Base-by-base conservation (phyloP, 1,140 invertebrate genomes). In the Zaprionus kolodkinae region DNA sequence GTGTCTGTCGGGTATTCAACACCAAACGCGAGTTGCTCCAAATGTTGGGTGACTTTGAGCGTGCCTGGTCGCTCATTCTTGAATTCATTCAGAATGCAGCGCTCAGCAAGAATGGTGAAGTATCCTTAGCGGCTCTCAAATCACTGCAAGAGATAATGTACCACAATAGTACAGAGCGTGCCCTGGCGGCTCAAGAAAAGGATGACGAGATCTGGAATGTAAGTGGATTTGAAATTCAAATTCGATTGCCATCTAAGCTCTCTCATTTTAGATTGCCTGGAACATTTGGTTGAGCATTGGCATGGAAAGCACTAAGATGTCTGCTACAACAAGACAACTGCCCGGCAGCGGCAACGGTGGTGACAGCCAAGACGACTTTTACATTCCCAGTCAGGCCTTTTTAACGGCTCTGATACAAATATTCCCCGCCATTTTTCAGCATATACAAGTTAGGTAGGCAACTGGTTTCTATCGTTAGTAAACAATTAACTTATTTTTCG, bases 61-160 rank as follows among this genome's bases (percentile, higher is more conserved):
- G 97, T 60, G 98, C 98, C 1, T 99, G 98, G 98, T 96, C 96
- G 0, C 94, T 99, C 9, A 94, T 99, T 13, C 94, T 99, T 11
- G 97, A 99, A 87, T 98, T 98, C 84, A 98, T 99, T 79, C 98
- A 99, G 91, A 96, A 96, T 92, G 96, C 97, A 15, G 97, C 98
- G 0, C 93, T 98, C 6, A 97, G 96, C 81, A 97, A 96, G 93
- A 99, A 98, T 93, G 97, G 97, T 65, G 98, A 99, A 94, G 96
- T 97, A n/a, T 98, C 98, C 6, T 94, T 99, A 66, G 97, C 98
- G 5, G 97, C 98, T 4, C 93, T 99, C 2, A 99, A 99, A 92
- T 98, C 98, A 25, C 97, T 99, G 92, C 98, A 99, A 93, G 98
- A 99, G 93, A 97, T 99, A 78, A 94, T 98, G 54, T 96, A 96